Base-by-base conservation (phyloP, 2,113 vertebrate genomes). In the Haemorhous mexicanus region DNA sequence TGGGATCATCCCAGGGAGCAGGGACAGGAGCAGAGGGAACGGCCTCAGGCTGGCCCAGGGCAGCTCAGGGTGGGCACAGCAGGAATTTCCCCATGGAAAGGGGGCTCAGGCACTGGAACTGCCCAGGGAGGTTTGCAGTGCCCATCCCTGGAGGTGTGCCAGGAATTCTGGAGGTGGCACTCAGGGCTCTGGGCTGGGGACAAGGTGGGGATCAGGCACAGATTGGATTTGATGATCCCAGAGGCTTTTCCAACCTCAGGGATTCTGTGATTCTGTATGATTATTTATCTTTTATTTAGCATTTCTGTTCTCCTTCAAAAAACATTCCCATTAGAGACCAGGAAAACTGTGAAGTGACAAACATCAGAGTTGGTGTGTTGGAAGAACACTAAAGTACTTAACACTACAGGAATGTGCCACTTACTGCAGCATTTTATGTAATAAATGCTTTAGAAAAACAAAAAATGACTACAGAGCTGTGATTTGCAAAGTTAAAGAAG, bases 201-300 rank as follows among this genome's bases (percentile, higher is more conserved):
- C 49, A 50, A 1, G 49, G 49, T 27, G 49, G 49, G 26, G 39
- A 39, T 39, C 39, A 39, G 39, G 21, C 41, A 55, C n/a, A 39
- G 58, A 4, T 17, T 2, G n/a, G 11, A 6, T 4, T 64, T 17
- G 1, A 0, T 33, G 39, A 5, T 0, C n/a, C 23, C 2, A 43
- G 30, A 43, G 35, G 13, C 10, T 76, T 43, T 67, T 17, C 41
- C 70, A 58, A 0, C 35, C 43, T 30, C 50, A 16, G 26, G 7
- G 8, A 58, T 35, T 1, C 61, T 26, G 35, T 0, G 26, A 32
- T 35, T 13, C 20, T 43, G 24, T n/a, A 1, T 16, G 16, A 41
- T 30, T 21, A 43, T 50, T 50, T 58, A 43, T 35, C 26, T 58
- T 55, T 56, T 23, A 37, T 43, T 80, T 27, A 24, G 22, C 7